These are phyloP conservation scores for Drosophila burlai DNA, from an alignment of 1,140 invertebrate genomes.

Conservation along the genomic window DNA sequence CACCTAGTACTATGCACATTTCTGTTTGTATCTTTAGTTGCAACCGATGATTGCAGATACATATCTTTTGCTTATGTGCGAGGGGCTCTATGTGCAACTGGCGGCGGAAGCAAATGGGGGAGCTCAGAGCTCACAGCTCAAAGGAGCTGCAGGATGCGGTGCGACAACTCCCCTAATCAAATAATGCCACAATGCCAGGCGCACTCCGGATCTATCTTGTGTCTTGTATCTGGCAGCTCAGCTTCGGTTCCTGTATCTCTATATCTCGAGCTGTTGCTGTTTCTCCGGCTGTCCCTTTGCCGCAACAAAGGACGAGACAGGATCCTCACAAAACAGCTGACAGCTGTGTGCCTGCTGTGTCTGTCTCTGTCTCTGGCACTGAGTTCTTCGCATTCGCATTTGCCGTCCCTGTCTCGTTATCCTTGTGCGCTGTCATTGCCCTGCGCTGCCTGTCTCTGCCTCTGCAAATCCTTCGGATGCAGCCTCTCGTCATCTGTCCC, in stretches of 20 bases:
- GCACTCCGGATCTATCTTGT: conserved; percentile 59
- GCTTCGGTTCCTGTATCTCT: conserved; percentile 5
- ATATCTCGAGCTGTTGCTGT: conserved; percentile 20
- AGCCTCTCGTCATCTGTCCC: conserved; percentile 30
- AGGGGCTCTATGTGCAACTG: conserved; percentile 21
- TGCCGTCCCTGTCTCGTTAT: conserved; percentile 46
- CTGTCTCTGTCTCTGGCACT: conserved; percentile 6
- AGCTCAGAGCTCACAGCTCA: conserved; percentile 13
- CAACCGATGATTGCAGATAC: conserved; percentile 49
- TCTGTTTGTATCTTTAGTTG: not conserved
- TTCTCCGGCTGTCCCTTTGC: conserved; percentile 31
- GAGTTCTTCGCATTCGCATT: conserved; percentile 1
- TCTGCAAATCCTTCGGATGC: conserved; percentile 29
- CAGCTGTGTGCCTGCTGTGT: conserved; percentile 63
- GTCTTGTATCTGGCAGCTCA: conserved; percentile 10
- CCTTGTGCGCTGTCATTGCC: conserved; percentile 70
- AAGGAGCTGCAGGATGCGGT: conserved; percentile 59
- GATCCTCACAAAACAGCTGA: conserved; percentile 72
- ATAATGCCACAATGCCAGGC: conserved; percentile 51
- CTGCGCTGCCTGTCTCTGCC: conserved; percentile 9
- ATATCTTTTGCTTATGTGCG: conserved; percentile 26
- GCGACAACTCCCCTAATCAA: conserved; percentile 78
- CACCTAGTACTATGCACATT: conserved; percentile 26
- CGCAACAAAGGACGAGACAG: conserved; percentile 48
- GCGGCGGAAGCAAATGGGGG: conserved; percentile 36